Conservation (phyloP, 2,888 invertebrate genomes). For the Catocala sponsa region DNA sequence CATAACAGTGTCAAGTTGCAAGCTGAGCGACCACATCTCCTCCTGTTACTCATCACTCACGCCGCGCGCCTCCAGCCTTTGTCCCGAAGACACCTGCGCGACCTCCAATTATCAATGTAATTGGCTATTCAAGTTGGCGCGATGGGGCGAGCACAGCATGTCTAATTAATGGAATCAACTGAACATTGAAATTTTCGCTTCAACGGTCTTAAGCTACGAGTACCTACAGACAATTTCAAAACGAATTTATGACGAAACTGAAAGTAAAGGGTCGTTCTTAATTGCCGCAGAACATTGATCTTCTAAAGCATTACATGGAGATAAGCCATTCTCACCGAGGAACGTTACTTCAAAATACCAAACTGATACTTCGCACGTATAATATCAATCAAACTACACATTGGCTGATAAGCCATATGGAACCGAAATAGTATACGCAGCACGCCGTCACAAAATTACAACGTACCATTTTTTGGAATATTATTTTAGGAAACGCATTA, state of each 20-base stretch:
- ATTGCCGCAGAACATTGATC: conserved; percentile 27
- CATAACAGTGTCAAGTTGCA: background rate
- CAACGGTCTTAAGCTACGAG: conserved; percentile 66
- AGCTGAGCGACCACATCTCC: background rate
- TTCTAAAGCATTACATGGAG: background rate
- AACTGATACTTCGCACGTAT: too few species aligned
- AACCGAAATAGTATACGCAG: too few species aligned
- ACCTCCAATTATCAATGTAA: conserved; percentile 86
- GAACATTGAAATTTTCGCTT: conserved; percentile 84
- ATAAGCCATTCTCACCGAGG: background rate
- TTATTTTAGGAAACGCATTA: conserved; percentile 5
- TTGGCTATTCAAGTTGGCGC: conserved; percentile 85
- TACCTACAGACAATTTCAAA: conserved; percentile 59
- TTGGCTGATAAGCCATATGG: too few species aligned
- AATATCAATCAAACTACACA: too few species aligned
- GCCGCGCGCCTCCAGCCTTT: conserved; percentile 60
- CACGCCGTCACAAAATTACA: background rate
- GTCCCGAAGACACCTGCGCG: conserved; percentile 81
- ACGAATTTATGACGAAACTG: conserved; percentile 66
- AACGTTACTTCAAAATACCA: too few species aligned
- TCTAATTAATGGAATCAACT: conserved; percentile 85
- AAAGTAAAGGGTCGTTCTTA: conserved; percentile 41
- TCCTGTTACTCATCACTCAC: conserved; percentile 23
- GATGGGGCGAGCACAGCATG: conserved; percentile 78
- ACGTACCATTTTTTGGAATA: background rate